These are phyloP conservation scores for Cylloceria caligata DNA, from an alignment of 2,888 invertebrate species.

Conservation along the genomic window DNA sequence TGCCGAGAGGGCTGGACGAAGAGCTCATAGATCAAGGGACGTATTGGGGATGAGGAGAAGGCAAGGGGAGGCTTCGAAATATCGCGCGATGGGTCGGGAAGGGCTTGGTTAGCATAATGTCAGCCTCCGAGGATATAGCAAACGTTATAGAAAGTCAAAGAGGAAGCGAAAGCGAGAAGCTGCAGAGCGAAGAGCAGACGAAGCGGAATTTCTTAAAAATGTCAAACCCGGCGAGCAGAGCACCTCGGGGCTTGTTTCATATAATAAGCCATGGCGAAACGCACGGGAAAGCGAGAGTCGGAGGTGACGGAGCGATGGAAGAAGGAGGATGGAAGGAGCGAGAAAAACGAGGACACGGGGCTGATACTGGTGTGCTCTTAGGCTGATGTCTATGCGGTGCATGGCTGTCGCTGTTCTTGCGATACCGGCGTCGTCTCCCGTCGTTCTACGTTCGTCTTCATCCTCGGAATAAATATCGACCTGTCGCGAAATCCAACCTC, in stretches of 20 bases:
- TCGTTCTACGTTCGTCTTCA: conserved; percentile 24
- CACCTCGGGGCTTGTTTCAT: conserved; percentile 67
- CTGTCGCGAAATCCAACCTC: conserved; percentile 56
- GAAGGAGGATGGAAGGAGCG: conserved; percentile 9
- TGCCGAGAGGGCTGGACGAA: conserved; percentile 69
- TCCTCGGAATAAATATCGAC: conserved; percentile 61
- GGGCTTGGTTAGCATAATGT: conserved; percentile 82
- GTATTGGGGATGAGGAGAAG: conserved; percentile 64
- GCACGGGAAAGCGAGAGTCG: conserved; percentile 27
- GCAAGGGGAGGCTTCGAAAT: conserved; percentile 73
- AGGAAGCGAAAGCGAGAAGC: conserved; percentile 61
- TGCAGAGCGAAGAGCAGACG: conserved; percentile 69
- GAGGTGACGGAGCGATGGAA: conserved; percentile 3
- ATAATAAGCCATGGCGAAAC: conserved; percentile 64
- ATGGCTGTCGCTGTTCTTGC: conserved; percentile 23
- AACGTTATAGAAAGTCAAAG: conserved; percentile 1
- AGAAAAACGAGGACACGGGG: conserved; percentile 11
- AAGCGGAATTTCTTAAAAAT: conserved; percentile 81
- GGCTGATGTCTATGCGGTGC: conserved; percentile 40
- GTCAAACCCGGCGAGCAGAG: conserved; percentile 72
- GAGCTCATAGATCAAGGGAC: conserved; percentile 79
- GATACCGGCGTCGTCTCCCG: conserved; percentile 17
- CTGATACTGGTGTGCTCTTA: conserved; percentile 33
- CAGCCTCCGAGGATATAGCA: conserved; percentile 72
- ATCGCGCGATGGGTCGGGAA: conserved; percentile 72